Evolutionary conservation across 2,113 vertebrate species (phyloP), one percentile per base, ranked within the genome.

Genomic region (Paratilapia polleni): DNA sequence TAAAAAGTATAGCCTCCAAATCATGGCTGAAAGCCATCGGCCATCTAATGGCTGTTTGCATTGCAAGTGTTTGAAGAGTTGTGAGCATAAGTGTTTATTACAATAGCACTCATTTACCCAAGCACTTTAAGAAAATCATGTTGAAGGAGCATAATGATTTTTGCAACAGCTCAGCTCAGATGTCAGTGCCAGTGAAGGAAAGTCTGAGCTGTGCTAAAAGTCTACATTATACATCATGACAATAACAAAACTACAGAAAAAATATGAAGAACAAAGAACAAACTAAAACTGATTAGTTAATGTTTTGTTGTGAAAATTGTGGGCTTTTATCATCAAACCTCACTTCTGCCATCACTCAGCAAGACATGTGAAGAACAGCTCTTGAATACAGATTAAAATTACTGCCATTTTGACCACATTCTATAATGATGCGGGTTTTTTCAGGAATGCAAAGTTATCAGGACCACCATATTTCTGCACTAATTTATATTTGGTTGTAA

Each of bases 61-160:
- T 10, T 76, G 75, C 47, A 57, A 64, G 57, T 54, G 73, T 75
- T 85, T 64, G 56, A 85, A 83, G 61, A 82, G 57, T 47, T 70
- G 41, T 62, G 58, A 54, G 62, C 57, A 38, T 17, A 54, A 63
- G 77, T 81, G 83, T 56, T 38, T 85, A 75, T 83, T 62, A 75
- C 28, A 78, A 54, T 78, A 24, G 34, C 41, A 36, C 20, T 85
- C 43, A 61, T 85, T 81, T 59, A 60, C 60, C 41, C 19, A 19
- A 63, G 28, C 61, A 79, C 62, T 87, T 63, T 6, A 79, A 74
- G 41, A 70, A 81, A 80, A 77, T 80, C n/a, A 58, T 34, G 22
- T 26, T 78, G 14, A 57, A 80, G 34, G 38, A 73, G 43, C 38
- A 77, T 62, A 57, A 86, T 88, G 61, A 81, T 54, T 64, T 84